Conservation (phyloP, 2,888 invertebrate genomes). For the Tenthredo scrophulariae region DNA sequence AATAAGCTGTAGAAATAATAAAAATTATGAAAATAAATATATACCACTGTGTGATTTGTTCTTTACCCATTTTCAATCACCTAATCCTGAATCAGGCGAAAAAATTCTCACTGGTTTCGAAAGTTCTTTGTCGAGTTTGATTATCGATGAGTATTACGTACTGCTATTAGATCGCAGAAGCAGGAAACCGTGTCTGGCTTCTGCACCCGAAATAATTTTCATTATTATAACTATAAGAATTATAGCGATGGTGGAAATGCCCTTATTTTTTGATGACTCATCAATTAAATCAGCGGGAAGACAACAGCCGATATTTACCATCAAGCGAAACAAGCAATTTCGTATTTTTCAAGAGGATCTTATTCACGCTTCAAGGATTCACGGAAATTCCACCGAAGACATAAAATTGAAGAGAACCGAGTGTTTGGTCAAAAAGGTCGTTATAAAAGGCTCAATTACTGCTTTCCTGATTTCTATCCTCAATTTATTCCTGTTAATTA, state of each 20-base stretch:
- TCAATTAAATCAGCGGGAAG: not conserved
- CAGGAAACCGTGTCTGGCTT: not conserved
- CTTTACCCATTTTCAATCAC: not conserved
- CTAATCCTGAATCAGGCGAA: not conserved
- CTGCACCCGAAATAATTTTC: not conserved
- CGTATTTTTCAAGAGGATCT: constrained; percentile 41
- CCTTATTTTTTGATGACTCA: not conserved
- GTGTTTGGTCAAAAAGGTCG: not conserved
- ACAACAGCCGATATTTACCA: not conserved
- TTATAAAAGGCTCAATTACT: not conserved
- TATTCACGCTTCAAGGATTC: constrained; percentile 20
- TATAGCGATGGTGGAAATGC: not conserved
- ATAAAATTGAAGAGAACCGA: constrained; percentile 2
- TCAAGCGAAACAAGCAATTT: not conserved
- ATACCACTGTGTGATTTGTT: not conserved
- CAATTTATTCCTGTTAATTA: not conserved
- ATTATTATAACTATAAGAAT: not conserved
- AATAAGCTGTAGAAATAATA: not conserved
- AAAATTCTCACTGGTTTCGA: not conserved
- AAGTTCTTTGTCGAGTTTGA: not conserved
- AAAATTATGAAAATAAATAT: constrained; percentile 4
- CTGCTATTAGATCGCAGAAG: not conserved
- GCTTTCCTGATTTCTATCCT: not conserved
- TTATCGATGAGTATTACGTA: not conserved
- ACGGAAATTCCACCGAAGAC: constrained; percentile 4